Conservation (phyloP, 2,888 invertebrate genomes). For the Galerucella nymphaeae region DNA sequence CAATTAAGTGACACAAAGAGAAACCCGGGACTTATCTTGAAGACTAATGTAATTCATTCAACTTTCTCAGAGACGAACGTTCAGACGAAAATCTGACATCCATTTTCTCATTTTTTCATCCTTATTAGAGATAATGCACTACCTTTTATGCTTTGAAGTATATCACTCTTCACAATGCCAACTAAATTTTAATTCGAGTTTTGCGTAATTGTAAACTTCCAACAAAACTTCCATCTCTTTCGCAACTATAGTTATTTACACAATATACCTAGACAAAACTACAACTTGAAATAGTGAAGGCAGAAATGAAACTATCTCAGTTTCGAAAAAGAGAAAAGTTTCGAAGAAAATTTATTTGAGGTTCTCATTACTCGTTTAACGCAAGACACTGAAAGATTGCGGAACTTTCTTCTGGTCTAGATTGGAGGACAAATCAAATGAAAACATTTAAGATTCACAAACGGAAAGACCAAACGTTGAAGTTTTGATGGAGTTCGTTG, state of each 20-base stretch:
- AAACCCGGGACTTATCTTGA: constrained; percentile 24
- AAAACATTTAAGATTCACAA: constrained; percentile 37
- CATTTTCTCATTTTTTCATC: constrained; percentile 29
- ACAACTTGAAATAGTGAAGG: no score
- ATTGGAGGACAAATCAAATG: constrained; percentile 38
- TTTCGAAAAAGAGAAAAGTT: constrained; percentile 29
- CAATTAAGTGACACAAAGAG: constrained; percentile 31
- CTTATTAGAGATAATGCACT: constrained; percentile 35
- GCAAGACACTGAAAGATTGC: constrained; percentile 34
- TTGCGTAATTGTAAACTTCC: constrained; percentile 28
- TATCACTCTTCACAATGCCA: constrained; percentile 26
- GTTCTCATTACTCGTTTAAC: constrained; percentile 34
- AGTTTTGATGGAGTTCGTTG: constrained; percentile 36
- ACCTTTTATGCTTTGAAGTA: constrained; percentile 33
- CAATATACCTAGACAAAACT: no score
- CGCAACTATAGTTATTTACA: background rate
- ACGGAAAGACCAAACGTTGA: constrained; percentile 31
- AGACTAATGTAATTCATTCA: constrained; percentile 34
- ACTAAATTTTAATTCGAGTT: constrained; percentile 30
- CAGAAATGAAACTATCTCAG: constrained; percentile 25
- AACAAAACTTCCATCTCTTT: constrained; percentile 18
- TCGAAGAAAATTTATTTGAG: constrained; percentile 32
- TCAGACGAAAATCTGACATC: constrained; percentile 29
- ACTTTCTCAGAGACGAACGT: constrained; percentile 25
- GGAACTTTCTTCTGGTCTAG: constrained; percentile 20